These are phyloP conservation scores for Tinea semifulvella DNA, from an alignment of 2,888 invertebrate species.

Conservation along the genomic window DNA sequence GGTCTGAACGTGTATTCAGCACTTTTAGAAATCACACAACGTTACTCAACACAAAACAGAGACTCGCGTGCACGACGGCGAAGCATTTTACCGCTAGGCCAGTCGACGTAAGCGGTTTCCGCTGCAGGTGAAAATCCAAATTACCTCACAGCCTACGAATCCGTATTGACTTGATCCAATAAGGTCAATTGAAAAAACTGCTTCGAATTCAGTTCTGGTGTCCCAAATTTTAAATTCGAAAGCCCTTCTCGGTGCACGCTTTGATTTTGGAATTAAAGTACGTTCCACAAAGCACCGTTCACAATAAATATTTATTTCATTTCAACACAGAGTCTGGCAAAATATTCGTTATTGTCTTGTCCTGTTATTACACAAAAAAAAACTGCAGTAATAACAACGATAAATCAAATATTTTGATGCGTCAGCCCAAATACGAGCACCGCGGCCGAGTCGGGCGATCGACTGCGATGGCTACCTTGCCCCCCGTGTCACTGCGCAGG, in stretches of 20 bases:
- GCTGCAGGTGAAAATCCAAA: conserved; percentile 48
- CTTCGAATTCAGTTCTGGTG: neutral
- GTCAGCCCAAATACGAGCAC: conserved; percentile 40
- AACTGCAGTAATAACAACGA: neutral
- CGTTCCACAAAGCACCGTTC: too few species aligned
- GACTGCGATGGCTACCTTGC: conserved; percentile 40
- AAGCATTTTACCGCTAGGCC: conserved; percentile 59
- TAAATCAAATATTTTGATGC: neutral
- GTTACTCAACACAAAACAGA: conserved; percentile 52
- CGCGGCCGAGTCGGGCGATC: conserved; percentile 47
- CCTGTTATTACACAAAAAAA: neutral
- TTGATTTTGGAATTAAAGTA: neutral
- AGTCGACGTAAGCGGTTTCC: conserved; percentile 61
- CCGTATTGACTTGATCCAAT: conserved; percentile 3
- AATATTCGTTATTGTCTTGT: neutral
- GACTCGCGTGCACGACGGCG: conserved; percentile 50
- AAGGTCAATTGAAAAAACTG: neutral
- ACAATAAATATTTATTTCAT: neutral
- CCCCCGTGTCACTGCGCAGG: conserved; percentile 63
- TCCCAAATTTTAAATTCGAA: neutral
- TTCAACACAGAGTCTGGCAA: neutral
- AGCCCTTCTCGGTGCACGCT: neutral
- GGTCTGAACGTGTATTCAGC: conserved; percentile 22
- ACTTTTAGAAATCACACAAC: conserved; percentile 54
- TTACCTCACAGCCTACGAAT: conserved; percentile 2